Base-by-base conservation (phyloP, 2,797 vertebrate species). In the Enteromius mattozi region DNA sequence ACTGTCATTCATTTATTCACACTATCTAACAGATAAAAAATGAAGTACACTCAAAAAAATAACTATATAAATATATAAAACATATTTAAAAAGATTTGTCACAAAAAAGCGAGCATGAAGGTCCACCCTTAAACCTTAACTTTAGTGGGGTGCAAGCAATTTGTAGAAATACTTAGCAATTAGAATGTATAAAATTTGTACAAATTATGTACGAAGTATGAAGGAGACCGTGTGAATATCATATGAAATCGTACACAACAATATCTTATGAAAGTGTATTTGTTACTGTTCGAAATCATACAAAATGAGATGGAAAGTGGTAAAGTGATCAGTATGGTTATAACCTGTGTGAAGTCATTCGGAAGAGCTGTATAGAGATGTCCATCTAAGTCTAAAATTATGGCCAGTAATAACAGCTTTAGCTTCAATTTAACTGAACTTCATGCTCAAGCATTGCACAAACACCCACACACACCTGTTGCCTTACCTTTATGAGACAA, bases 401-500 rank as follows among this genome's bases (percentile, higher is more conserved):
- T 42, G n/a, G 69, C 30, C 61, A 61, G 54, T 56, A 63, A 24
- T 45, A 21, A 77, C 27, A 54, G 12, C 7, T 49, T 69, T 21
- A 84, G 59, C 9, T 30, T 51, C 12, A 47, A 6, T 75, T 42
- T 30, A 6, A 75, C 16, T 3, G 10, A 78, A 47, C 7, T 49
- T n/a, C 42, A 56, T 81, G 66, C 16, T 12, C 19, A 74, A 59
- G n/a, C 42, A 59, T 37, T 51, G 14, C 45, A 78, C 65, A 77
- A 27, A 74, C 69, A 66, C 70, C 21, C 61, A 71, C 59, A 49
- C 75, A 86, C 79, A 87, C 85, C 80, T 84, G 84, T 86, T 76
- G 90, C 93, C 89, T 92, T 95, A 97, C 97, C 97, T 96, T 96
- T 96, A 91, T 96, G 92, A 54, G 96, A 95, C 86, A 97, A 94